Evolutionary conservation across 2,797 vertebrate species (phyloP).

Genomic region (Phyllotis vaccarum): DNA sequence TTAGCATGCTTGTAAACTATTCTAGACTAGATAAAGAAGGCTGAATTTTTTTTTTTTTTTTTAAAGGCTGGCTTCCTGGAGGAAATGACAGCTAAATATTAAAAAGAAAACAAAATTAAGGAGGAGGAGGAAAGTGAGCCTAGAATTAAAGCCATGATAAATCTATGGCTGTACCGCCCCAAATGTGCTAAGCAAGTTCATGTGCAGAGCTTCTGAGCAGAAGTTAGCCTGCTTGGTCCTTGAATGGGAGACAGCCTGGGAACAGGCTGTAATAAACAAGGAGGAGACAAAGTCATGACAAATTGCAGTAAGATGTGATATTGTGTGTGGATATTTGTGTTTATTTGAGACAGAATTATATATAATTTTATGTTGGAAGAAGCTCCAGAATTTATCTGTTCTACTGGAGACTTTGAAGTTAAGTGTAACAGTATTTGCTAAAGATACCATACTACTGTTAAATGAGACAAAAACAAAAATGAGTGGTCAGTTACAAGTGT

Average conservation of each 20-base stretch:
- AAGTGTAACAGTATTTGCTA: conserved; percentile 31
- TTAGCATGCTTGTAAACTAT: neutral
- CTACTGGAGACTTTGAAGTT: conserved; percentile 21
- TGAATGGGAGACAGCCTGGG: neutral
- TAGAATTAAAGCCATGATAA: conserved; percentile 38
- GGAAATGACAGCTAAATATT: conserved; percentile 1
- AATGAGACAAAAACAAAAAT: conserved; percentile 57
- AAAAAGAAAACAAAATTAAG: conserved; percentile 45
- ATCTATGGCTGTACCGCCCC: neutral
- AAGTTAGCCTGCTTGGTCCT: neutral
- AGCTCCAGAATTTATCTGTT: conserved; percentile 54
- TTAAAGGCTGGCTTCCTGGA: neutral
- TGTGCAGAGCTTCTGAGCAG: neutral
- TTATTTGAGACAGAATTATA: conserved; percentile 68
- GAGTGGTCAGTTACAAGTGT: conserved; percentile 51
- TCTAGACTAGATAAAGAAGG: neutral
- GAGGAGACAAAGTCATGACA: neutral
- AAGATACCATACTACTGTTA: conserved; percentile 50
- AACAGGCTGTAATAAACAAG: neutral
- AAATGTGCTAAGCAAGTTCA: neutral
- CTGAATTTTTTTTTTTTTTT: neutral
- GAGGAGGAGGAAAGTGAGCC: neutral
- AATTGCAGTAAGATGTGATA: conserved; percentile 37
- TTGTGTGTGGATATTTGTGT: conserved; percentile 21
- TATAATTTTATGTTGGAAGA: conserved; percentile 54